phyloP scores from a whole-genome alignment of 2,113 vertebrate species.

The Gallinago jamesoni region DNA sequence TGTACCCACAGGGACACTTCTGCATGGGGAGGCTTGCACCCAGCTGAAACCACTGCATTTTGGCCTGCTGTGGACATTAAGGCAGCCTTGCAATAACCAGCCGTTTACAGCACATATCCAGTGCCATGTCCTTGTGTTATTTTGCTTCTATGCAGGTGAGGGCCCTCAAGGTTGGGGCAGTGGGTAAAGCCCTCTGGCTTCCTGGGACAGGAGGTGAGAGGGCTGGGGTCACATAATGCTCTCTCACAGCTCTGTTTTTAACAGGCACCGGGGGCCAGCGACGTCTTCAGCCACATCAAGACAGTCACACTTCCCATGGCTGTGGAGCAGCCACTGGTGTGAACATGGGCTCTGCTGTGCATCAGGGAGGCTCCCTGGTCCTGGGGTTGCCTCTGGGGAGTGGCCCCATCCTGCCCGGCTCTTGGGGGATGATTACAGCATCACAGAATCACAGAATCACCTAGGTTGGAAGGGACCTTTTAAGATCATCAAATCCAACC shows the following conservation, averaged over 20 bases:
- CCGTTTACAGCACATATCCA: neutral
- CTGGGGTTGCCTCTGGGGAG: neutral
- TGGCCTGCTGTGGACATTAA: neutral
- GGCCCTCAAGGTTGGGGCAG: neutral
- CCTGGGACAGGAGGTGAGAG: neutral
- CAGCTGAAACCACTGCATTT: neutral
- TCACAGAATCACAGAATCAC: no score
- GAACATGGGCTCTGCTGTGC: neutral
- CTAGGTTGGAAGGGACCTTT: no score
- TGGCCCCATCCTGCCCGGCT: neutral
- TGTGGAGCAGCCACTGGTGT: neutral
- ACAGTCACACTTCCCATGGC: neutral
- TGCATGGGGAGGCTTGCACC: neutral
- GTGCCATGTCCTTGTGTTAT: neutral
- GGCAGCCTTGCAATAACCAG: neutral
- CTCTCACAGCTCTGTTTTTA: neutral
- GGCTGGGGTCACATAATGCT: neutral
- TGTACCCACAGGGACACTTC: rapidly evolving
- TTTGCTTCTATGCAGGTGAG: neutral
- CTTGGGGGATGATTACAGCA: neutral
- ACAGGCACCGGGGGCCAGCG: neutral
- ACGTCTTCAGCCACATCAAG: neutral
- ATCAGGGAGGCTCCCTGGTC: neutral
- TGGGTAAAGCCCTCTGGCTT: neutral
- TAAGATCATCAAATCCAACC: no score